phyloP scores from a whole-genome alignment of 1,140 invertebrate species.

The Lordiphosa stackelbergi region DNA sequence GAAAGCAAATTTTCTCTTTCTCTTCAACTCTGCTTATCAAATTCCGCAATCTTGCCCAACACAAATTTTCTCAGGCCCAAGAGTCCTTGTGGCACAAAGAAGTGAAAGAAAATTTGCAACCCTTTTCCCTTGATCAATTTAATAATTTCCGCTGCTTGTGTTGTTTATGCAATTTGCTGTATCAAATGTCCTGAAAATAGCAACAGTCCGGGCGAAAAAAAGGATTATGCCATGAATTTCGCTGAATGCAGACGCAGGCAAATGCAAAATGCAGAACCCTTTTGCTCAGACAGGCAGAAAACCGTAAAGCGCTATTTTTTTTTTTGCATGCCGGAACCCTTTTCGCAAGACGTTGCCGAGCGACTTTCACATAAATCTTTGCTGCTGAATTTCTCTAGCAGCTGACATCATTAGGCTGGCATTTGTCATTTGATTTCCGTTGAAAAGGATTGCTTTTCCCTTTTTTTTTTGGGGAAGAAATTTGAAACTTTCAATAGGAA shows the following conservation, averaged over 20 bases:
- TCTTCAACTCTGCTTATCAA: slow-evolving; percentile 5
- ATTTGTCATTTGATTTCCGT: slow-evolving; percentile 65
- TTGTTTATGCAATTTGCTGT: slow-evolving; percentile 71
- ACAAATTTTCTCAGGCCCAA: slow-evolving; percentile 10
- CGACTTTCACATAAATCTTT: slow-evolving; percentile 65
- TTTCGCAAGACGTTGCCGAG: slow-evolving; percentile 21
- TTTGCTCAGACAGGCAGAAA: slow-evolving; percentile 67
- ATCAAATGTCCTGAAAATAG: slow-evolving; percentile 59
- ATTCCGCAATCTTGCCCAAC: slow-evolving; percentile 13
- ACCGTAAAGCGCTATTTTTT: slow-evolving; percentile 56
- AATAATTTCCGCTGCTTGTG: slow-evolving; percentile 62
- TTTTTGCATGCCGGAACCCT: slow-evolving; percentile 45
- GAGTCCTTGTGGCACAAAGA: slow-evolving; percentile 3
- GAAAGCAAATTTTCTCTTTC: not conserved
- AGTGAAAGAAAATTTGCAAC: slow-evolving; percentile 25
- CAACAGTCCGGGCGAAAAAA: slow-evolving; percentile 29
- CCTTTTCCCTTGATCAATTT: slow-evolving; percentile 53
- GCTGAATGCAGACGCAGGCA: slow-evolving; percentile 6
- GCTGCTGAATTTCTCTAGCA: slow-evolving; percentile 37
- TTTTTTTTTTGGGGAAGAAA: slow-evolving; percentile 46
- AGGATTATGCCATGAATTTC: slow-evolving; percentile 45
- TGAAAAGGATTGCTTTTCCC: slow-evolving; percentile 44
- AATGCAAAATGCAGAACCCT: slow-evolving; percentile 49
- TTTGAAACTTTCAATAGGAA: slow-evolving; percentile 50
- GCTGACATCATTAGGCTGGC: slow-evolving; percentile 64